phyloP scores from a whole-genome alignment of 2,797 vertebrate species.

The Delichon dasypus region DNA sequence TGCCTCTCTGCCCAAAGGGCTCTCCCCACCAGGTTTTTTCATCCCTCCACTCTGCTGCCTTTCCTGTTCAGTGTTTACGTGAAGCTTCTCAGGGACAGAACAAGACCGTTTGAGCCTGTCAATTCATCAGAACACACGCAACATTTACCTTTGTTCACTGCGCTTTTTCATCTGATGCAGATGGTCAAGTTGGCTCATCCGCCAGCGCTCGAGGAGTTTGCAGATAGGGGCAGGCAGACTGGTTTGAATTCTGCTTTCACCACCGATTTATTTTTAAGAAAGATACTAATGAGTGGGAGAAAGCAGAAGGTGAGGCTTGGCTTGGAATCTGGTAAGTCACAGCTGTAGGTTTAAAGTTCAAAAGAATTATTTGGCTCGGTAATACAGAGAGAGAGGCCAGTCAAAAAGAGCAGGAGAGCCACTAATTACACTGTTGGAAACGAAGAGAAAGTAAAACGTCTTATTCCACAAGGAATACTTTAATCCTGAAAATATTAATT shows the following conservation, averaged over 20 bases:
- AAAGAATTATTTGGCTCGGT: neutral
- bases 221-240: neutral
- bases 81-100: slow-evolving; percentile 29
- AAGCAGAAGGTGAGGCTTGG: neutral
- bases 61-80: slow-evolving; percentile 24
- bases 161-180: neutral
- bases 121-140: neutral
- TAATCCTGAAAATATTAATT: neutral
- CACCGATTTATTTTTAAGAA: neutral
- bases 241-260: neutral
- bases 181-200: neutral
- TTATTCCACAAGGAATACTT: neutral
- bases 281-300: neutral
- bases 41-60: slow-evolving; percentile 8
- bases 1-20: slow-evolving; percentile 19
- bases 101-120: neutral
- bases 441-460: neutral
- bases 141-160: neutral
- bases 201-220: neutral
- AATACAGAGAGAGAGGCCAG: neutral
- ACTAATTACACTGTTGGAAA: neutral
- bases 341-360: neutral
- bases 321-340: neutral
- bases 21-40: neutral
- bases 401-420: neutral